phyloP scores from a whole-genome alignment of 2,888 invertebrate genomes.

The Linyphia triangularis region DNA sequence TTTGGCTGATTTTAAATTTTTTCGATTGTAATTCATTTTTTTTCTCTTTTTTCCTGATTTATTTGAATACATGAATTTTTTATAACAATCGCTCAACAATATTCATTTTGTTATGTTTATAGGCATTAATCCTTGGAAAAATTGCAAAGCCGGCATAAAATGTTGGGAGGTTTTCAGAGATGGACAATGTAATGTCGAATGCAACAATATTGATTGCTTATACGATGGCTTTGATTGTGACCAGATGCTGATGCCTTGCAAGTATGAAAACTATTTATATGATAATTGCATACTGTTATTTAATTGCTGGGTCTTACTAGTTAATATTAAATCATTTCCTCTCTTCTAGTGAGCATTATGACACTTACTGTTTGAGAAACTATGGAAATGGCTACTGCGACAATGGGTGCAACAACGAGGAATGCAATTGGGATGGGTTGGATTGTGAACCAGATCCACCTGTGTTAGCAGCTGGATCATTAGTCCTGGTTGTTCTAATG shows the following conservation, averaged over 20 bases:
- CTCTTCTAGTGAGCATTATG: constrained; percentile 87
- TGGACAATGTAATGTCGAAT: constrained; percentile 92
- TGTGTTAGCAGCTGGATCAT: constrained; percentile 88
- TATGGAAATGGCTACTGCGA: constrained; percentile 97
- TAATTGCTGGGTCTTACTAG: no score
- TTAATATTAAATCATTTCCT: constrained; percentile 30
- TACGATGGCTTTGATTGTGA: constrained; percentile 98
- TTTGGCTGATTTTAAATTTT: no score
- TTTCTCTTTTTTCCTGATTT: no score
- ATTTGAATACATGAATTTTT: no score
- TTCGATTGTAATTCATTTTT: no score
- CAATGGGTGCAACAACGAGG: constrained; percentile 96
- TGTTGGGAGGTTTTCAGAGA: constrained; percentile 97
- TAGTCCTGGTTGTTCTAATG: constrained; percentile 91
- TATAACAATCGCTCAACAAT: no score
- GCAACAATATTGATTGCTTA: constrained; percentile 96
- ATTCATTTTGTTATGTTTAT: not conserved
- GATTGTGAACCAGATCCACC: constrained; percentile 86
- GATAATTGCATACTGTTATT: not conserved
- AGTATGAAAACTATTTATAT: constrained; percentile 54
- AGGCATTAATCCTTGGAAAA: constrained; percentile 89
- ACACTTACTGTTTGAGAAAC: constrained; percentile 93
- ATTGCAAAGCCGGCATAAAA: constrained; percentile 91
- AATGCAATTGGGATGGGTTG: constrained; percentile 98
- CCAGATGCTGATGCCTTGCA: constrained; percentile 79